Conservation (phyloP, 2,888 invertebrate species). For the Mythimna vitellina region DNA sequence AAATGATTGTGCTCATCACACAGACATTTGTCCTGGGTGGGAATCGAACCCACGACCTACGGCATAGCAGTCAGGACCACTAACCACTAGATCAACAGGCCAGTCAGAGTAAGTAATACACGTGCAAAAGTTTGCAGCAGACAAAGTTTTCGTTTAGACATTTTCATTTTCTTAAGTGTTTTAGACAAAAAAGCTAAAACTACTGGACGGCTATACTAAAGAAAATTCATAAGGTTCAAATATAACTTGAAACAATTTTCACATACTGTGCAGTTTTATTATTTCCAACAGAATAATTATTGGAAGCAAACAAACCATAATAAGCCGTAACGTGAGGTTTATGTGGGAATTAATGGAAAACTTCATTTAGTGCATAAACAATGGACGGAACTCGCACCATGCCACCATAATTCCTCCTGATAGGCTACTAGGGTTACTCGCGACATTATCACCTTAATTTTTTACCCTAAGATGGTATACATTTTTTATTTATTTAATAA, state of each 20-base stretch:
- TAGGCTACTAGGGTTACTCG: constrained; percentile 55
- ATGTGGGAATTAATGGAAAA: constrained; percentile 54
- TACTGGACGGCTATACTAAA: not conserved
- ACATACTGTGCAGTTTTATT: too few species aligned
- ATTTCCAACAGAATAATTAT: constrained; percentile 9
- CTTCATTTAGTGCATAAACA: constrained; percentile 62
- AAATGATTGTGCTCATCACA: too few species aligned
- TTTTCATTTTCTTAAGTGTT: not conserved
- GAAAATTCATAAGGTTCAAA: not conserved
- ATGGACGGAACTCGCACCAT: constrained; percentile 34
- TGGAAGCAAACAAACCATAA: constrained; percentile 33
- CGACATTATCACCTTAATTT: constrained; percentile 24
- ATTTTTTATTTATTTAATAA: too few species aligned
- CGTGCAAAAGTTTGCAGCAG: not conserved
- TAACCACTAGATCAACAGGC: too few species aligned
- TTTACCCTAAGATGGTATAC: too few species aligned
- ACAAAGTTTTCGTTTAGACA: not conserved
- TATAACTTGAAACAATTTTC: constrained; percentile 1
- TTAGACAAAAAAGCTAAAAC: not conserved
- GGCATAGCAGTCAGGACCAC: too few species aligned
- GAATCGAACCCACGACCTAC: too few species aligned
- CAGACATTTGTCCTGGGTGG: too few species aligned
- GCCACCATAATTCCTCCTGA: constrained; percentile 51
- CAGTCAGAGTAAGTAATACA: too few species aligned
- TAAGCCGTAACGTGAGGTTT: constrained; percentile 34